Base-by-base conservation (phyloP, 2,888 invertebrate genomes). In the Acleris laterana region DNA sequence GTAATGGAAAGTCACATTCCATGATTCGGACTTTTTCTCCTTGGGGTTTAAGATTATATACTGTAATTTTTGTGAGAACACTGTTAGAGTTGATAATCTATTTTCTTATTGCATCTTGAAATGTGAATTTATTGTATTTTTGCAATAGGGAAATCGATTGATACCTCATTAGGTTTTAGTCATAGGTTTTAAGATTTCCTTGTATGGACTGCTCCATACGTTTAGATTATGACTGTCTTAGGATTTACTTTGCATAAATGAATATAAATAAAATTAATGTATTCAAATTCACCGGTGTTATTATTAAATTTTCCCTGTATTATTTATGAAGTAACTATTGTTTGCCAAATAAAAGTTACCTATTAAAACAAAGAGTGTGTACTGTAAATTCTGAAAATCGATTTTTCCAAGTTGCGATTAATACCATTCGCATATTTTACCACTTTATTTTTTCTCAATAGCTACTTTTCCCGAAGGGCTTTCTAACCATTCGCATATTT, bases 171-270 rank as follows among this genome's bases (percentile, higher is more conserved):
- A 68, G 64, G 53, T 56, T 57, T 70, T 71, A 69, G 70, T 66
- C 64, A 66, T 71, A 71, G 69, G 53, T 68, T 67, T 68, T 65
- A 70, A 60, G 62, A 68, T 62, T 52, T 68, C 52, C 68, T 68
- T 65, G 71, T 71, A 70, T 71, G 71, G 72, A 70, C 11, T 60
- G 53, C 17, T 70, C 71, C 71, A 68, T 72, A 71, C 71, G 28
- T 49, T 32, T 70, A 69, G 69, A 67, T 64, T 70, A 72, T 70
- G 69, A 69, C 64, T 67, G 69, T 69, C 62, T 63, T 69, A 69
- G 66, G 52, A 55, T 52, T 60, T 68, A 71, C 68, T 62, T 69
- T 70, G 60, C 66, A 62, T 68, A 66, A 71, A 69, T 68, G 70
- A 71, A 71, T 59, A 67, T 68, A 68, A 69, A 60, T 65, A 57